phyloP scores from a whole-genome alignment of 1,140 invertebrate species.

The Drosophila neocordata region DNA sequence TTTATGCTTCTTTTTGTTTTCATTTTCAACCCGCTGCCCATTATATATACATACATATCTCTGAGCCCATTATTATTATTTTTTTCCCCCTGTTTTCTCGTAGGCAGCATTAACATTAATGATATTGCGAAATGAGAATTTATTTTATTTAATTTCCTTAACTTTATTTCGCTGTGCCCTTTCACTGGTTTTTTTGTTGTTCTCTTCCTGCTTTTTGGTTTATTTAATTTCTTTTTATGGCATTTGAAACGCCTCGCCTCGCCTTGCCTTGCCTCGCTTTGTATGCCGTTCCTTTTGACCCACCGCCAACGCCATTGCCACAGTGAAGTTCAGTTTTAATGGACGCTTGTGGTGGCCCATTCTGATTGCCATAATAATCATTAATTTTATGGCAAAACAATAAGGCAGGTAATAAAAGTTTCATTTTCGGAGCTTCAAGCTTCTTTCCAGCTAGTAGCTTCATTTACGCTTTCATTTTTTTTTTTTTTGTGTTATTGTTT shows the following conservation, averaged over 20 bases:
- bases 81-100: too few species aligned
- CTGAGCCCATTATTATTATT: constrained; percentile 34
- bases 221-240: constrained; percentile 74
- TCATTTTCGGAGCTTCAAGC: constrained; percentile 55
- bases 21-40: background rate
- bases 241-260: constrained; percentile 63
- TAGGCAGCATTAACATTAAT: constrained; percentile 71
- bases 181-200: constrained; percentile 32
- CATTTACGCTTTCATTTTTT: constrained; percentile 21
- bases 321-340: constrained; percentile 59
- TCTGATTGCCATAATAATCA: constrained; percentile 79
- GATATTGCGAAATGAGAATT: constrained; percentile 69
- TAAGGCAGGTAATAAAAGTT: constrained; percentile 81
- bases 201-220: constrained; percentile 47
- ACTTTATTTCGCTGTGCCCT: constrained; percentile 47
- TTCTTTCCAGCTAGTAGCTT: constrained; percentile 19
- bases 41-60: constrained; percentile 28
- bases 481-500: constrained; percentile 43
- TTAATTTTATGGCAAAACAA: constrained; percentile 81
- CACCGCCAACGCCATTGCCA: background rate
- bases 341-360: constrained; percentile 67
- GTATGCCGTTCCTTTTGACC: background rate
- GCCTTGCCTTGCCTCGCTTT: too few species aligned
- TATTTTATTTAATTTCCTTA: constrained; percentile 76
- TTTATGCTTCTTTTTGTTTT: background rate